phyloP scores from a whole-genome alignment of 30 jellyfish, hydroid and myxozoan genomes.

The Catostylus mosaicus region DNA sequence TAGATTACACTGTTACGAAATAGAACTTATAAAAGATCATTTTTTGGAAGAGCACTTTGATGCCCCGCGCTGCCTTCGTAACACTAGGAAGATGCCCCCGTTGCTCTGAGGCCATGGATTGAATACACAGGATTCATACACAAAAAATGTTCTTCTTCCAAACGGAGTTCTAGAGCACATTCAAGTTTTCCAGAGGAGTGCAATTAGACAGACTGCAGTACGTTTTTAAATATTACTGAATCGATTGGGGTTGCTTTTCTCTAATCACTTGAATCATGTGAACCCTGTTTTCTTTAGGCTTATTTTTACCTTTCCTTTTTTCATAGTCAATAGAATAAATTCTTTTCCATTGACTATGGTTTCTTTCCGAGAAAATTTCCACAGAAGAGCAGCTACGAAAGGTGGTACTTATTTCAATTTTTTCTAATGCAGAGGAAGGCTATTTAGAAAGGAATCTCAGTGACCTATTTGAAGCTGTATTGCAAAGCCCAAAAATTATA shows the following conservation, averaged over 20 bases:
- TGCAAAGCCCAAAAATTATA: constrained; percentile 27
- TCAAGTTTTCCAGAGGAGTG: constrained; percentile 59
- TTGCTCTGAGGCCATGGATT: constrained; percentile 32
- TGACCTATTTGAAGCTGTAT: constrained; percentile 23
- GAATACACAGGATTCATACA: constrained; percentile 45
- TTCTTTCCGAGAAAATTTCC: constrained; percentile 18
- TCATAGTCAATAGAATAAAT: not conserved
- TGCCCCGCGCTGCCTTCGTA: too few relatives aligned
- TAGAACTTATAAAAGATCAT: not conserved
- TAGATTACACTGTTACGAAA: not conserved
- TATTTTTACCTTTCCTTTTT: not conserved
- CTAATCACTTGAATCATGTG: constrained; percentile 1
- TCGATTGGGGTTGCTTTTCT: not conserved
- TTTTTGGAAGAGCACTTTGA: constrained; percentile 11
- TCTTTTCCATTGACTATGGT: too few relatives aligned
- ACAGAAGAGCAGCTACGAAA: constrained; percentile 34
- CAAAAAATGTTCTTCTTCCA: constrained; percentile 54
- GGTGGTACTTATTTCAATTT: constrained; percentile 5
- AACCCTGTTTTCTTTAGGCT: not conserved
- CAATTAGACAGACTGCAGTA: constrained; percentile 37
- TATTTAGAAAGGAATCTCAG: constrained; percentile 45
- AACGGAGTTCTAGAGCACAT: constrained; percentile 58
- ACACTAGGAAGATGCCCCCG: too few relatives aligned
- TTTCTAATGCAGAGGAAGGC: constrained; percentile 16
- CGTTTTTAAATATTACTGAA: not conserved